Base-by-base conservation (phyloP, 2,888 invertebrate genomes). In the Diarsia rubi region DNA sequence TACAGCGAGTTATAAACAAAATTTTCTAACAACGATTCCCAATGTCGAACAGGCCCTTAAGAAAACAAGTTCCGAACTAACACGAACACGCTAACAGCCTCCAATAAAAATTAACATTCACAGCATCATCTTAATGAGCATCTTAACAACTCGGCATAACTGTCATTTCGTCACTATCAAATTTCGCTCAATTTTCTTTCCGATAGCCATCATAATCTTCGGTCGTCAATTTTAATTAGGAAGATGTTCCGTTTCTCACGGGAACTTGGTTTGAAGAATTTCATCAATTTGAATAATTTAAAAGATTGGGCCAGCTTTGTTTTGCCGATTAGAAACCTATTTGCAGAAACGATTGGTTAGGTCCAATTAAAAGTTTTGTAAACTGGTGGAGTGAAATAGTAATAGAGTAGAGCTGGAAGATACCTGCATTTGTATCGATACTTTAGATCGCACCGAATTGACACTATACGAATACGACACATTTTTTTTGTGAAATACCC, bases 241-340 rank as follows among this genome's bases (percentile, higher is more conserved):
- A 83, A 81, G 75, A 80, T 11, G 65, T 78, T 73, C 27, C 42
- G 78, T 88, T 91, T 91, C 91, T 89, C 91, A 91, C 89, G 91
- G 91, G 91, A 91, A 91, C 45, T 71, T 74, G 67, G 69, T 73
- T 75, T 70, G 24, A 78, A 81, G 86, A 86, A 90, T 88, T 86
- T 81, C 85, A 79, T 88, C 85, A 82, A 89, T 90, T 90, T 88
- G 78, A 85, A 87, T 88, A 87, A 74, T 85, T 78, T 69, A 45
- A 74, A 82, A 79, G 83, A 82, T 85, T 85, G 75, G 64, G 27
- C 14, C n/a, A 44, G 31, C 69, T 87, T 85, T 86, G 83, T 86
- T 86, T 83, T 76, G 78, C 63, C 79, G 78, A 85, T 88, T 85
- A 64, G 78, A 75, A 73, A 78, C 64, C 57, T 79, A 85, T 81